phyloP scores from a whole-genome alignment of 2,888 invertebrate genomes.

The Drosophila mayaguana region DNA sequence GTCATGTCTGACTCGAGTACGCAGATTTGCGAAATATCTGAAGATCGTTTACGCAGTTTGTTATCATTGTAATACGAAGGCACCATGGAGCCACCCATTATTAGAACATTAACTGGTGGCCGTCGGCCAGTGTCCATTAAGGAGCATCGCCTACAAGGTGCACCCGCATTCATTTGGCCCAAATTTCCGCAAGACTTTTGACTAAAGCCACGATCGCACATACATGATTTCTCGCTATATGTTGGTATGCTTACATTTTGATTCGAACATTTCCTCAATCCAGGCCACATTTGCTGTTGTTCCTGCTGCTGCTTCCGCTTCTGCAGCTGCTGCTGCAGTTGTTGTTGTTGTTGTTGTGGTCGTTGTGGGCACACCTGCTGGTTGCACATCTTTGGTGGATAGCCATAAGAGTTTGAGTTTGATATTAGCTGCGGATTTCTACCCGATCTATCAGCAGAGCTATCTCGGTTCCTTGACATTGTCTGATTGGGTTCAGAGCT shows the following conservation, averaged over 20 bases:
- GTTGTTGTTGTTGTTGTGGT: not conserved
- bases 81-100: constrained; percentile 38
- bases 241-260: not conserved
- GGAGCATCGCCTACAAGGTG: not conserved
- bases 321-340: not conserved
- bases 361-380: not conserved
- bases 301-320: not conserved
- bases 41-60: not conserved
- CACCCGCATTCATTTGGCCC: not conserved
- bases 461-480: not conserved
- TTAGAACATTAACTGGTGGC: constrained; percentile 35
- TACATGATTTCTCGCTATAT: not conserved
- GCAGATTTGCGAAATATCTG: constrained; percentile 41
- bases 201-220: not conserved
- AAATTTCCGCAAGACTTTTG: not conserved
- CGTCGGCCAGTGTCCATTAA: not conserved
- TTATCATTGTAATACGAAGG: constrained; percentile 33
- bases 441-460: not conserved
- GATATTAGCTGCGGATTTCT: not conserved
- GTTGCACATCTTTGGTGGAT: not conserved
- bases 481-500: accelerated
- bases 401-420: not conserved
- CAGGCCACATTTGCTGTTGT: not conserved
- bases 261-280: no score
- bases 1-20: constrained; percentile 57